Percentiles rank a stretch among this genome's conserved stretches.
Evolutionary conservation across 1,140 invertebrate genomes (phyloP).

Genomic region (Anadara kagoshimensis): DNA sequence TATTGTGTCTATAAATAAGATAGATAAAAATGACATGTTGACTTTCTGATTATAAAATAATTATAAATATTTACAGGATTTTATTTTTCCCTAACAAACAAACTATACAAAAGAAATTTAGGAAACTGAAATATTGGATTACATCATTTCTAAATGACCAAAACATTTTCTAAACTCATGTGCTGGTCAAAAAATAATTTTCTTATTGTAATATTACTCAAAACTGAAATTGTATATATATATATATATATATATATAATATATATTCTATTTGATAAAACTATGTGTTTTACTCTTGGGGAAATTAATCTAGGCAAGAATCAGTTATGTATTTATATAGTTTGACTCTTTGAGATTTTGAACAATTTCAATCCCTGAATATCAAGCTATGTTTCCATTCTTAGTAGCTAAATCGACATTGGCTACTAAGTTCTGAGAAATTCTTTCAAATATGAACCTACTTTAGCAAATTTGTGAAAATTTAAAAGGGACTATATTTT

Average conservation of each 20-base stretch:
- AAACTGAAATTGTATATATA: not conserved
- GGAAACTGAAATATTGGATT: not conserved
- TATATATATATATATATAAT: not conserved
- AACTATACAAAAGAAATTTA: too few relatives aligned
- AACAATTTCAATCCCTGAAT: too few relatives aligned
- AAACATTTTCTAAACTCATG: not conserved
- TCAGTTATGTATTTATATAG: too few relatives aligned
- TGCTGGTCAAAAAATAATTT: not conserved
- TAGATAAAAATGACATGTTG: not conserved
- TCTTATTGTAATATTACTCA: not conserved
- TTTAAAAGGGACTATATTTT: too few relatives aligned
- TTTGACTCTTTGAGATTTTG: too few relatives aligned
- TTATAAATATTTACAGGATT: not conserved
- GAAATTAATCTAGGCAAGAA: too few relatives aligned
- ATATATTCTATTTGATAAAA: not conserved
- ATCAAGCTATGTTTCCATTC: too few relatives aligned
- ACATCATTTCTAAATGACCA: not conserved
- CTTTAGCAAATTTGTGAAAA: too few relatives aligned
- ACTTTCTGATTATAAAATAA: too few relatives aligned
- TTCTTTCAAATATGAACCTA: too few relatives aligned
- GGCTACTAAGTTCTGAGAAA: too few relatives aligned
- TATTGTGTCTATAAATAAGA: constrained; percentile 76
- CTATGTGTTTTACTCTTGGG: not conserved
- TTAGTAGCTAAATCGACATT: too few relatives aligned
- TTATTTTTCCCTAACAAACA: not conserved